Evolutionary conservation across 2,888 invertebrate genomes (phyloP).

Genomic region (Euspilapteryx auroguttella): DNA sequence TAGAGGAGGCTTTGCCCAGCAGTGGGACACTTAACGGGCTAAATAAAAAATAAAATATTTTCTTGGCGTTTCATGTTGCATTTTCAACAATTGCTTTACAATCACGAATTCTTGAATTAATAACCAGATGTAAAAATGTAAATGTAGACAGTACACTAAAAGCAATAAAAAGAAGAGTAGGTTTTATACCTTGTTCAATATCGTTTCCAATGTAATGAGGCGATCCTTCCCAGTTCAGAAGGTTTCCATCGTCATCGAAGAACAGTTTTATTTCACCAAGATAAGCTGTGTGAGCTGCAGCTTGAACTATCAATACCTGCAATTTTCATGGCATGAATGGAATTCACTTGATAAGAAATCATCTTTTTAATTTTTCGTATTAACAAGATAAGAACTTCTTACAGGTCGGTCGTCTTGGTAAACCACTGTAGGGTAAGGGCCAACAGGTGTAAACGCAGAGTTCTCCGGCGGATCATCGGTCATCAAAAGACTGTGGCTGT

Average conservation of each 20-base stretch:
- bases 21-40: too few relatives aligned
- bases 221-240: slow-evolving; percentile 68
- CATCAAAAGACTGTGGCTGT: slow-evolving; percentile 79
- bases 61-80: too few relatives aligned
- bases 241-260: slow-evolving; percentile 70
- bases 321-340: slow-evolving; percentile 5
- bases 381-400: too few relatives aligned
- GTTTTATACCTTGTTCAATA: slow-evolving; percentile 63
- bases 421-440: slow-evolving; percentile 73
- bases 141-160: not conserved
- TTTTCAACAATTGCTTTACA: too few relatives aligned
- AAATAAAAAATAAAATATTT: too few relatives aligned
- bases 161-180: not conserved
- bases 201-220: slow-evolving; percentile 68
- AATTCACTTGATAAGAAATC: not conserved
- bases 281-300: slow-evolving; percentile 72
- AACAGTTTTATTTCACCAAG: slow-evolving; percentile 76
- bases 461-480: slow-evolving; percentile 52
- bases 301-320: slow-evolving; percentile 71
- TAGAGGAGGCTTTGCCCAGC: too few relatives aligned
- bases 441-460: slow-evolving; percentile 44
- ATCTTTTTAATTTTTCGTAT: too few relatives aligned
- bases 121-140: too few relatives aligned
- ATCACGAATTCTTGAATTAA: too few relatives aligned
- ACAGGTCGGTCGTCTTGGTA: slow-evolving; percentile 38